Evolutionary conservation across 2,797 vertebrate species (phyloP).

Genomic region (Sardinella longiceps): DNA sequence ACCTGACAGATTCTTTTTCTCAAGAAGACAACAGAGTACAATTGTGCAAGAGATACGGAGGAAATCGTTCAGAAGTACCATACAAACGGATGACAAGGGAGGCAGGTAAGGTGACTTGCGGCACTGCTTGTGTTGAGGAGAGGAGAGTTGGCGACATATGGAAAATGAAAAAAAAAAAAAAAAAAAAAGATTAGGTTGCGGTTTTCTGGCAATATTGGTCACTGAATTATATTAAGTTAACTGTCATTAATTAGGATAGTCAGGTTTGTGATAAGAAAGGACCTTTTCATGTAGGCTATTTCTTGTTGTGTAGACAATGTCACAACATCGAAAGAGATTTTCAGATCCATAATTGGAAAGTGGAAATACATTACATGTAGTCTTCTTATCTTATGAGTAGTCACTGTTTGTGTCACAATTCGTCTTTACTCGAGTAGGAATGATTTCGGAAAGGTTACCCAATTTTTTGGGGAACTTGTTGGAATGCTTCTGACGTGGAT

Average conservation of each 20-base stretch:
- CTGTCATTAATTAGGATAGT: neutral
- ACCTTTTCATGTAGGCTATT: neutral
- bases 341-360: neutral
- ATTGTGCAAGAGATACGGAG: neutral
- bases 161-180: neutral
- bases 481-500: neutral
- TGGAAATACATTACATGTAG: neutral
- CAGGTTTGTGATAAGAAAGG: neutral
- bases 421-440: neutral
- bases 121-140: neutral
- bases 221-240: neutral
- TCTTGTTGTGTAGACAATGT: neutral
- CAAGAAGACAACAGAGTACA: neutral
- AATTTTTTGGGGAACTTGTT: neutral
- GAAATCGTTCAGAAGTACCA: neutral
- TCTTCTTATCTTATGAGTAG: neutral
- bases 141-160: neutral
- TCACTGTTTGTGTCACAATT: neutral
- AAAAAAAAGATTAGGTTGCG: neutral
- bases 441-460: neutral
- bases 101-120: slow-evolving; percentile 11
- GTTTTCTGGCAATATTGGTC: neutral
- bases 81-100: neutral
- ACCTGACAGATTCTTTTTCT: slow-evolving; percentile 6
- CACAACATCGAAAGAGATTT: neutral